Conservation (phyloP, 2,113 vertebrate species). For the Ciconia maguari region DNA sequence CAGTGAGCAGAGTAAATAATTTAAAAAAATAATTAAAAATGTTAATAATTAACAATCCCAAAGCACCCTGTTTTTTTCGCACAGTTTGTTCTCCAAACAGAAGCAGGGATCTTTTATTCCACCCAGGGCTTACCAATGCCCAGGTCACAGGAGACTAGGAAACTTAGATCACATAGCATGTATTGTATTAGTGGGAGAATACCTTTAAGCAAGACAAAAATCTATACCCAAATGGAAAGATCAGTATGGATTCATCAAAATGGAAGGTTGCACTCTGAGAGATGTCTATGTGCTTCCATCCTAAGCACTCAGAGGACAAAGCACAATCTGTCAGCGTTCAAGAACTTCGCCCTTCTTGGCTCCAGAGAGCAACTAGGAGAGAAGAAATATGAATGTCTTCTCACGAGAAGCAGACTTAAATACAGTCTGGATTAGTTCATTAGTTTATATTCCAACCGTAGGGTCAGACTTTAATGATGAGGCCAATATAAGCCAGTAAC, state of each 20-base stretch:
- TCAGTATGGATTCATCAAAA: not conserved
- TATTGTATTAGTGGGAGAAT: not conserved
- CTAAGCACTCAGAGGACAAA: not conserved
- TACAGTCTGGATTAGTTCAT: conserved; percentile 28
- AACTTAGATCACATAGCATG: not conserved
- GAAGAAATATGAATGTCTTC: not conserved
- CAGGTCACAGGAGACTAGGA: not conserved
- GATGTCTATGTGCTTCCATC: not conserved
- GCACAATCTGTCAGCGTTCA: not conserved
- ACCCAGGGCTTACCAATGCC: not conserved
- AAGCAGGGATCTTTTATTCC: not conserved
- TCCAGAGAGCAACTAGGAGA: not conserved
- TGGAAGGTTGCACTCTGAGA: not conserved
- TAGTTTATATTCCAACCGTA: not conserved
- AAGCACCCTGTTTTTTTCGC: not conserved
- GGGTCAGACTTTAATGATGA: conserved; percentile 38
- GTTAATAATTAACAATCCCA: conserved; percentile 66
- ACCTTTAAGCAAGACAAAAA: not conserved
- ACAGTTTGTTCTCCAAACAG: not conserved
- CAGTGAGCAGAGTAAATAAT: conserved; percentile 64
- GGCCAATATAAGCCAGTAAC: conserved; percentile 39
- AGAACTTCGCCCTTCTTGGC: not conserved
- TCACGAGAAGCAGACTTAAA: not conserved
- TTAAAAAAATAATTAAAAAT: conserved; percentile 55
- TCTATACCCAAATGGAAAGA: not conserved